phyloP scores from a whole-genome alignment of 2,113 vertebrate genomes.

The Origma solitaria region DNA sequence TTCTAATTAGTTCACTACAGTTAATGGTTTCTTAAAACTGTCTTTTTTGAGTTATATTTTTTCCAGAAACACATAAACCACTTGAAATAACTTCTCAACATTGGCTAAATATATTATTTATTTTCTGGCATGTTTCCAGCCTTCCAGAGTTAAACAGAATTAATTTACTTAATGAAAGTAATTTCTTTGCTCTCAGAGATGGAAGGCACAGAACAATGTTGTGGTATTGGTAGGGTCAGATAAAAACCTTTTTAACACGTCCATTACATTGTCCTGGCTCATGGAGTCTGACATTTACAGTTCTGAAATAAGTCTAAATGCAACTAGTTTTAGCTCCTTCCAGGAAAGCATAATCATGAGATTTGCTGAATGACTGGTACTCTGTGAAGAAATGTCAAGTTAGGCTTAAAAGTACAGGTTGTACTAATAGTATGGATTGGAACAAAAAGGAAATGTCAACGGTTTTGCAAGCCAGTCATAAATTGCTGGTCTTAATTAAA shows the following conservation, averaged over 20 bases:
- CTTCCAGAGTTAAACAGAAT: background rate
- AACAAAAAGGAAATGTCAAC: background rate
- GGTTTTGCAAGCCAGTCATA: background rate
- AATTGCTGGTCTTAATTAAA: constrained; percentile 35
- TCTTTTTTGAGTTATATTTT: constrained; percentile 10
- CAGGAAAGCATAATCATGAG: background rate
- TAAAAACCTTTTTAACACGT: background rate
- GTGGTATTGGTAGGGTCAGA: background rate
- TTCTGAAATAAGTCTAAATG: background rate
- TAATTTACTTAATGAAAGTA: background rate
- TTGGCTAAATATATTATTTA: constrained; percentile 3
- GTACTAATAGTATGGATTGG: background rate
- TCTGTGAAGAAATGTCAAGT: background rate
- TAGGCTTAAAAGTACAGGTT: background rate
- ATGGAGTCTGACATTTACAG: background rate
- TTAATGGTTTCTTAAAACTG: constrained; percentile 49
- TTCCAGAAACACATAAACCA: constrained; percentile 6
- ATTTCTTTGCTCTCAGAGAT: background rate
- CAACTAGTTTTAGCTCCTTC: background rate
- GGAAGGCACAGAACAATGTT: background rate
- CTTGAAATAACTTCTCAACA: constrained; percentile 34
- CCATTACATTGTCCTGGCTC: background rate
- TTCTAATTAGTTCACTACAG: constrained; percentile 44
- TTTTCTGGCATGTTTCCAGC: constrained; percentile 25
- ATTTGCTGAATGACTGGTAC: background rate